Base-by-base conservation (phyloP, 2,797 vertebrate species). In the Enteromius paludinosus region DNA sequence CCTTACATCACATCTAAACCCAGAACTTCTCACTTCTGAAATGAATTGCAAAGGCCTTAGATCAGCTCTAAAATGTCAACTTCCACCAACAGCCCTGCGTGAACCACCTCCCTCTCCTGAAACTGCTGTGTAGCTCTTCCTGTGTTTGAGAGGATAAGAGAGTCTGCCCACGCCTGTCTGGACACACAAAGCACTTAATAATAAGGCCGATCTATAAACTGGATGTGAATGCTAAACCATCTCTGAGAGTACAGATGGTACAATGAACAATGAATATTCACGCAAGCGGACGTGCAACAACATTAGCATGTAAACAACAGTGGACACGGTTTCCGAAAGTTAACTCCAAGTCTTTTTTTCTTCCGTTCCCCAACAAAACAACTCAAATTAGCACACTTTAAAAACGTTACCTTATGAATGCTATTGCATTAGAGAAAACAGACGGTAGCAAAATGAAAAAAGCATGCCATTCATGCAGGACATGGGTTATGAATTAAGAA, bases 131-230 rank as follows among this genome's bases (percentile, higher is more conserved):
- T 25, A 77, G 78, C 56, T 78, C 61, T 89, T 89, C 73, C 83
- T 85, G 84, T 81, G 81, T 85, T 87, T 89, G 69, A 75, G 79
- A 68, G 85, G 76, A 84, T 86, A 83, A 87, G 74, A 88, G 68
- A 79, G 82, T 47, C 83, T 76, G 74, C 85, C 80, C 74, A 85
- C 54, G 68, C 68, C 82, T 77, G 82, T 74, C 69, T 88, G 73
- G 52, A 84, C 83, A 73, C 82, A 87, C 79, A 84, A 87, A 80
- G 62, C 78, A 84, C 76, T 85, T 87, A 82, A 87, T 84, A 87
- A 85, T 79, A 86, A 80, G 68, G 68, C 69, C 77, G 64, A 52
- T 56, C 41, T 79, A 68, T 83, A 59, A 80, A 78, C 61, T 62
- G 47, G 30, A 80, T 75, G 52, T 64, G 74, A 52, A 64, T 35